Evolutionary conservation across 2,888 invertebrate genomes (phyloP).

Genomic region (Orthosia gothica): DNA sequence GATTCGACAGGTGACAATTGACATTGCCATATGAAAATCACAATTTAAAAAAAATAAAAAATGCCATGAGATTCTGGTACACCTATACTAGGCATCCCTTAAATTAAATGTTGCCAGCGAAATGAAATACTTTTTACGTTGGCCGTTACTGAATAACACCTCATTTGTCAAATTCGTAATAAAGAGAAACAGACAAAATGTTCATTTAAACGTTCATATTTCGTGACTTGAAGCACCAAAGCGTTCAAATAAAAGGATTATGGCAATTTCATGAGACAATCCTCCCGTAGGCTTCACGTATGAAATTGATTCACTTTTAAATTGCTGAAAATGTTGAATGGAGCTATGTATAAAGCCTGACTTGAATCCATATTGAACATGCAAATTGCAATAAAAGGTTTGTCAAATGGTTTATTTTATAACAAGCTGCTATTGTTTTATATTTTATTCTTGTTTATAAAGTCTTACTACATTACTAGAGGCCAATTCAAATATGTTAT

Average conservation of each 20-base stretch:
- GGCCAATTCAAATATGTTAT: neutral
- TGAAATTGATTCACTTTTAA: constrained; percentile 31
- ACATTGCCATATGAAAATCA: too few relatives aligned
- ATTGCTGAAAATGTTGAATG: constrained; percentile 13
- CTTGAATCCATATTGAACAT: neutral
- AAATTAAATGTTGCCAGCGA: constrained; percentile 57
- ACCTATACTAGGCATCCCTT: constrained; percentile 36
- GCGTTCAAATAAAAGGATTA: constrained; percentile 38
- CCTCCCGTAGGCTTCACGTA: neutral
- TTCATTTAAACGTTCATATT: constrained; percentile 49
- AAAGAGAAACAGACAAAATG: constrained; percentile 54
- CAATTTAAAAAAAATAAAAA: too few relatives aligned
- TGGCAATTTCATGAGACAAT: constrained; percentile 24
- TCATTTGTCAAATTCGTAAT: constrained; percentile 60
- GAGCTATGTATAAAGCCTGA: neutral
- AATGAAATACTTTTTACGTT: constrained; percentile 54
- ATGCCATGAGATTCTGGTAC: too few relatives aligned
- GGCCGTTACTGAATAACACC: constrained; percentile 45
- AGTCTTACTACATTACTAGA: neutral
- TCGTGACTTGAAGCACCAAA: constrained; percentile 15
- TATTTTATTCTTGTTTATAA: neutral
- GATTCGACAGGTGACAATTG: too few relatives aligned
- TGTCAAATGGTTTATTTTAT: neutral
- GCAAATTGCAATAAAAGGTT: neutral
- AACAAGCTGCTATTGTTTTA: too few relatives aligned